phyloP scores from a whole-genome alignment of 2,888 invertebrate genomes.

The Cosmia pyralina region DNA sequence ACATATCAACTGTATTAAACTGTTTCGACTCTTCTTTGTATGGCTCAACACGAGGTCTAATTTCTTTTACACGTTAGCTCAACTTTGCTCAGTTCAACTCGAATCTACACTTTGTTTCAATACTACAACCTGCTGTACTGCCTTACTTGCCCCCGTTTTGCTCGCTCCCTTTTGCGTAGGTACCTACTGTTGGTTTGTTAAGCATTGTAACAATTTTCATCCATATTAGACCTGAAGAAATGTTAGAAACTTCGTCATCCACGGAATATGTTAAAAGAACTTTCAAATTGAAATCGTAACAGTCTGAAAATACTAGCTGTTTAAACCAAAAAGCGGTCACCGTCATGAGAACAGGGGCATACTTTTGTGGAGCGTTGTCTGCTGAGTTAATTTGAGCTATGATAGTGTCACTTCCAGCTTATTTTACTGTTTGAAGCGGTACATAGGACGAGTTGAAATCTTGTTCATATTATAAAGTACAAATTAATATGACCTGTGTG shows the following conservation, averaged over 20 bases:
- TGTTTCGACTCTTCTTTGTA: slow-evolving; percentile 17
- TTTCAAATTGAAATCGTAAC: not conserved
- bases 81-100: slow-evolving; percentile 13
- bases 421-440: slow-evolving; percentile 17
- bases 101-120: slow-evolving; percentile 4
- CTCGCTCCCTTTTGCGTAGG: not conserved
- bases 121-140: slow-evolving; percentile 22
- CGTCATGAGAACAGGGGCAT: not conserved
- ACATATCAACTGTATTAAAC: not conserved
- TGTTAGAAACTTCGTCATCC: not conserved
- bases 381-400: slow-evolving; percentile 10
- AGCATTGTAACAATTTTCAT: not conserved
- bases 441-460: not conserved
- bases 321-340: slow-evolving; percentile 11
- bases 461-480: not conserved
- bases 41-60: slow-evolving; percentile 1
- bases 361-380: not conserved
- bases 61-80: slow-evolving; percentile 6
- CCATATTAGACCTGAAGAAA: not conserved
- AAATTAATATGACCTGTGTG: not conserved
- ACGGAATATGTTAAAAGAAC: not conserved
- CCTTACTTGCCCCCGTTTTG: not conserved
- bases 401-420: slow-evolving; percentile 8
- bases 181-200: too few species aligned
- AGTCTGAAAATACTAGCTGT: not conserved